Evolutionary conservation across 2,888 invertebrate species (phyloP), one percentile per base, ranked within the genome.

Genomic region (Philonicus albiceps): DNA sequence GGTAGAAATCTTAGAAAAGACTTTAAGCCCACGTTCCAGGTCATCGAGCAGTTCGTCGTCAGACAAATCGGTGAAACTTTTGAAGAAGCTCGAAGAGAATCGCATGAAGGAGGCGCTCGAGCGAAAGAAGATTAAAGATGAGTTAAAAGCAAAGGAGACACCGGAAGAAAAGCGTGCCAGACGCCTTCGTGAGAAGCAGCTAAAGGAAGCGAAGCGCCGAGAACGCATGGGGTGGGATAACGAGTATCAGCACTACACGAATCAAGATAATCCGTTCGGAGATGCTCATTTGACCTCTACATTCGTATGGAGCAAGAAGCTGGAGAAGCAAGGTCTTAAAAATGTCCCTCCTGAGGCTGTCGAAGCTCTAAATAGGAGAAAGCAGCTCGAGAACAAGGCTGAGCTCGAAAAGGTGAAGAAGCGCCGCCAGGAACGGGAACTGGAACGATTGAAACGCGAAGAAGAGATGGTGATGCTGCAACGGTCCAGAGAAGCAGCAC

Each of bases 261-360:
- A 99, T 92, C 96, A 97, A 84, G 99, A 99, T 92, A 99, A 99
- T 93, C 99, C 99, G 0, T 99, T 99, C 92, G 99, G 99, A 0
- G 99, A 99, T 93, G 97, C 97, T 0, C 98, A 98, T 90, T 94
- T 99, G 55, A 94, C 98, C 5, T 96, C 98, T 43, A 97, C 98
- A 0, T 99, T 99, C 92, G 97, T 98, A 0, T 99, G 99, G 99
- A 94, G 94, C 30, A 99, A 99, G 92, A 99, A 99, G 91, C 93
- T 99, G 78, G 96, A 98, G 87, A 97, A 98, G 90, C 98, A 99
- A 90, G 99, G 99, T 0, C 93, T 98, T 1, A 94, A 95, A 80
- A 95, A 95, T 87, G 95, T 96, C 0, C 95, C 95, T 22, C 93
- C 94, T 19, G 96, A 97, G 89, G 96, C 98, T 89, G 93, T 98